These are phyloP conservation scores for Pterobdella sp. DNA, from an alignment of 2,888 invertebrate species.

Conservation along the genomic window DNA sequence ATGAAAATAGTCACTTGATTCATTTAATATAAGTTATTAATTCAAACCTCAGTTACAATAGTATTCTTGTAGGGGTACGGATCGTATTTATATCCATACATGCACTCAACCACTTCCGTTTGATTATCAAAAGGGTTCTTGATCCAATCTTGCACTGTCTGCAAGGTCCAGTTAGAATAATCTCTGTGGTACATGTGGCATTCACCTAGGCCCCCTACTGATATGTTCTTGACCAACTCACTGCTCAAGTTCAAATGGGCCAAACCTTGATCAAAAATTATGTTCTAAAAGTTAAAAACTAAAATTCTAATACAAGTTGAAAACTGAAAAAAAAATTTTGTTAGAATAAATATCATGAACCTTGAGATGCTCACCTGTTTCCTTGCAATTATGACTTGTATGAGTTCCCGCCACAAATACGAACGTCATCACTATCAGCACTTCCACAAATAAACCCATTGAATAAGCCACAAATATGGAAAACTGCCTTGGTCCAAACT, in stretches of 20 bases:
- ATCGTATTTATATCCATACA: slow-evolving; percentile 31
- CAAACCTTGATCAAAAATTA: too few relatives aligned
- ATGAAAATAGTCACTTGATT: too few relatives aligned
- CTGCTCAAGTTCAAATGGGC: slow-evolving; percentile 27
- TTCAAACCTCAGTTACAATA: slow-evolving; percentile 32
- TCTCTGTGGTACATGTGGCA: slow-evolving; percentile 31
- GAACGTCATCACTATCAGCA: slow-evolving; percentile 28
- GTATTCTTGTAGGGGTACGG: slow-evolving; percentile 27
- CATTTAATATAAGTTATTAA: neutral
- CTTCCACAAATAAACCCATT: slow-evolving; percentile 29
- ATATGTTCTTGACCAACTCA: slow-evolving; percentile 10
- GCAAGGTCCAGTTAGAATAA: slow-evolving; percentile 27
- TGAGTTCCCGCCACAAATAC: slow-evolving; percentile 32
- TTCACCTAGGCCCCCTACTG: slow-evolving; percentile 4
- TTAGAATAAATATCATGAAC: too few relatives aligned
- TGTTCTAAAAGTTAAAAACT: too few relatives aligned
- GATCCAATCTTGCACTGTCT: slow-evolving; percentile 23
- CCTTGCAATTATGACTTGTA: slow-evolving; percentile 16
- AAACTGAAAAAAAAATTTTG: too few relatives aligned
- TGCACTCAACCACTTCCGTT: slow-evolving; percentile 13
- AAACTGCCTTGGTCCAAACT: slow-evolving; percentile 32
- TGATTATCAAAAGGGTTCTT: neutral
- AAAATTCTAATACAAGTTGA: too few relatives aligned
- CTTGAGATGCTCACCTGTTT: slow-evolving; percentile 4
- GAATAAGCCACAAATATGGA: slow-evolving; percentile 26